Evolutionary conservation across 2,113 vertebrate genomes (phyloP), one percentile per base, ranked within the genome.

Genomic region (Carassius gibelio): DNA sequence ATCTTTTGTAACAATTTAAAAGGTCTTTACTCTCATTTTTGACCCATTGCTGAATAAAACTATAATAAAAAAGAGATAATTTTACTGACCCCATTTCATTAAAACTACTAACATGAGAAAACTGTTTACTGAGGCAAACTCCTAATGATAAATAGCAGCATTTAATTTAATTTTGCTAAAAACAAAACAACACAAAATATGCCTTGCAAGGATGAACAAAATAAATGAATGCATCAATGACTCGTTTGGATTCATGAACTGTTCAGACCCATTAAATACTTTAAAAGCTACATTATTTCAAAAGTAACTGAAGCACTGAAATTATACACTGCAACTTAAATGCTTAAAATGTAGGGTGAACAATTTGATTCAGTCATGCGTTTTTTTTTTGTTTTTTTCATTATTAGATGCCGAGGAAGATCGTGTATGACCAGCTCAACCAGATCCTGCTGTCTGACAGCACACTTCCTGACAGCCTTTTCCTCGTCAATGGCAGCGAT

Each of bases 391-490:
- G 50, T 23, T 45, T 82, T 10, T 26, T 74, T 30, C 30, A 30
- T 30, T 50, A 50, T 52, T 85, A 96, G 95, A 92, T 95, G 82
- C 95, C 94, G 1, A 92, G 95, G 38, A 95, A 95, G 85, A 90
- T 93, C 8, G 91, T 96, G 0, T 95, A 95, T 0, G 95, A 96
- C 84, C 95, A 96, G 48, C 93, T 96, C 86, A 96, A 95, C 87
- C 95, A 95, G 86, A 95, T 95, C 87, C 90, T 96, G 36, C 91
- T 94, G 23, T 94, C 94, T 0, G 95, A 95, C 0, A 91, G 91
- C 0, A 93, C 92, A 2, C 93, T 96, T 72, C 95, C 95, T 0
- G 95, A 96, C 82, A 95, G 92, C 0, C 90, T 96, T 75, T 94
- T 96, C 88, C 92, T 96, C 9, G 92, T 96, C 83, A 95, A 94